These are phyloP conservation scores for Ligdia adustata DNA, from an alignment of 2,888 invertebrate genomes.

Conservation along the genomic window DNA sequence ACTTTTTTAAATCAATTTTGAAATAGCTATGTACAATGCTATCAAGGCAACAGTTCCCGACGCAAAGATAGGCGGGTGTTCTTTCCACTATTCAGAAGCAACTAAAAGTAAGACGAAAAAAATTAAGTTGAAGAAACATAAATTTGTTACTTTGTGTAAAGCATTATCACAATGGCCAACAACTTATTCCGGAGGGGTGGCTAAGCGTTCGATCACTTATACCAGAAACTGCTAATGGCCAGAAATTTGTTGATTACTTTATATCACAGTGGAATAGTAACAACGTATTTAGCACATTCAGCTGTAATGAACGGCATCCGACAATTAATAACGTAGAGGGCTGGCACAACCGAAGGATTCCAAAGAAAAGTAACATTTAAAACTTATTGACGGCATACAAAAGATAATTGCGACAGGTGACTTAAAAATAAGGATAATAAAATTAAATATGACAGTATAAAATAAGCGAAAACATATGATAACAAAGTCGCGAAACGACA, in stretches of 20 bases:
- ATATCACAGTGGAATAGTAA: not conserved
- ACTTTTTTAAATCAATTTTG: not conserved
- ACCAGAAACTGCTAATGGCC: not conserved
- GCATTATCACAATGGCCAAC: not conserved
- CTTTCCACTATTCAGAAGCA: not conserved
- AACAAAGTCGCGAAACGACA: constrained; percentile 6
- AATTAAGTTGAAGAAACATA: not conserved
- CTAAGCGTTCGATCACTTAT: not conserved
- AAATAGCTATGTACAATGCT: not conserved
- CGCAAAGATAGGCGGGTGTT: not conserved
- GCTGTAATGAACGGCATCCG: not conserved
- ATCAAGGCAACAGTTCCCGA: not conserved
- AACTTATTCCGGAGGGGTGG: not conserved
- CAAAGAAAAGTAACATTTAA: not conserved
- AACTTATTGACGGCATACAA: constrained; percentile 9
- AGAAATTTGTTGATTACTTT: not conserved
- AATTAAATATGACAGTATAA: constrained; percentile 1
- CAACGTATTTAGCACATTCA: not conserved
- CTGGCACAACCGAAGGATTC: not conserved
- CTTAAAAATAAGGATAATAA: constrained; percentile 1
- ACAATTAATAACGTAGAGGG: not conserved
- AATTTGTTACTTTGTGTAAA: not conserved
- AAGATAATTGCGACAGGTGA: constrained; percentile 6
- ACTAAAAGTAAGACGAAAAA: not conserved
- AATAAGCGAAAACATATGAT: constrained; percentile 3